phyloP scores from a whole-genome alignment of 2,113 vertebrate genomes.

The Tenrec ecaudatus region DNA sequence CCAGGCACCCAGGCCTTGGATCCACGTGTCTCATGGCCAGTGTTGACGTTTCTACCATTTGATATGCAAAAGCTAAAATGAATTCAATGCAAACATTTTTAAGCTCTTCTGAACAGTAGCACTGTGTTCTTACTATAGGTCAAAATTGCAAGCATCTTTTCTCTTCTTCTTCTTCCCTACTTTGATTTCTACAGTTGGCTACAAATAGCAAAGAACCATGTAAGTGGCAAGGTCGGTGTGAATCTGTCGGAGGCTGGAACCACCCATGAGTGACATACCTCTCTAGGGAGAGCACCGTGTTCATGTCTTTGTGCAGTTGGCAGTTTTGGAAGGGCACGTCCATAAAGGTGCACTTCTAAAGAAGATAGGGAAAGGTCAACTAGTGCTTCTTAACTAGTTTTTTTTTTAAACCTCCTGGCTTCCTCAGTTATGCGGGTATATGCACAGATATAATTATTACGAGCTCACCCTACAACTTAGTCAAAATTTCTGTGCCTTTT shows the following conservation, averaged over 20 bases:
- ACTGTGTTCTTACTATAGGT: background rate
- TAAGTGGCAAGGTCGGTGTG: background rate
- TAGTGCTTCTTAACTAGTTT: slow-evolving; percentile 70
- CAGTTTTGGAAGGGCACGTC: slow-evolving; percentile 21
- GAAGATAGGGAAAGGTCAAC: slow-evolving; percentile 68
- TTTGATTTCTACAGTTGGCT: slow-evolving; percentile 44
- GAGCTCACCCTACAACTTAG: slow-evolving; percentile 59
- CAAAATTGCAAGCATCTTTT: slow-evolving; percentile 21
- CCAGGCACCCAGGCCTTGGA: background rate
- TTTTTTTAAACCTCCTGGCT: slow-evolving; percentile 61
- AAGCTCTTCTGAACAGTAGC: background rate
- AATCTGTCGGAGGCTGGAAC: background rate
- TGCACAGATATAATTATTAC: slow-evolving; percentile 68
- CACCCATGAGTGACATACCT: background rate
- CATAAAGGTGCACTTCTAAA: slow-evolving; percentile 55
- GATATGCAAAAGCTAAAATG: background rate
- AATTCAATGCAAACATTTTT: slow-evolving; percentile 19
- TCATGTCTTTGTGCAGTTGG: slow-evolving; percentile 6
- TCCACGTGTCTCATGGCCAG: background rate
- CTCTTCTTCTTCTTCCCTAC: background rate
- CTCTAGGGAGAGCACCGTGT: slow-evolving; percentile 26
- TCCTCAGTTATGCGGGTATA: slow-evolving; percentile 50
- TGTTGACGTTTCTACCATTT: background rate
- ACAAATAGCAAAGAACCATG: background rate
- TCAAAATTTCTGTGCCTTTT: slow-evolving; percentile 68